Evolutionary conservation across 1,140 invertebrate genomes (phyloP).

Genomic region (Harpegnathos saltator): DNA sequence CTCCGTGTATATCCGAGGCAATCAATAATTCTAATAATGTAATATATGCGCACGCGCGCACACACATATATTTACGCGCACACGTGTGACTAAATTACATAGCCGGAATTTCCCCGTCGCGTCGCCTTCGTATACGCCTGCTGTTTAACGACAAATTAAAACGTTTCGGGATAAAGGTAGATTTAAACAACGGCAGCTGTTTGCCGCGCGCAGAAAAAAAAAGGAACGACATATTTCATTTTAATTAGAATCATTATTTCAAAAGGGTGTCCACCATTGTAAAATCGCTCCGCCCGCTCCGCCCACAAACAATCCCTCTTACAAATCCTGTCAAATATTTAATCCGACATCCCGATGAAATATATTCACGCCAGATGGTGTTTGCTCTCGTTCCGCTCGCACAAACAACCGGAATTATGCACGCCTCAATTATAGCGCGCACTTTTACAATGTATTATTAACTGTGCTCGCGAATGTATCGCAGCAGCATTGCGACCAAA

Average conservation of each 20-base stretch:
- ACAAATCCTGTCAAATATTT: conserved; percentile 59
- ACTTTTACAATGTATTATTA: conserved; percentile 49
- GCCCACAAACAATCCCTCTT: conserved; percentile 39
- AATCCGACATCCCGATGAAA: conserved; percentile 50
- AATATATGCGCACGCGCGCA: too few species aligned
- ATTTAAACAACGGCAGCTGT: background rate
- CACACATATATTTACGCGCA: too few species aligned
- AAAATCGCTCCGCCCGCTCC: conserved; percentile 27
- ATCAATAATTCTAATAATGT: conserved; percentile 2
- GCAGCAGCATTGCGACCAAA: background rate
- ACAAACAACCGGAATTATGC: conserved; percentile 32
- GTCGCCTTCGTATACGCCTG: background rate
- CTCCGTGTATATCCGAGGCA: background rate
- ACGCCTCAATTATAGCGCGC: conserved; percentile 15
- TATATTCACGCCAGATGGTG: conserved; percentile 55
- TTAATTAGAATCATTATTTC: conserved; percentile 50
- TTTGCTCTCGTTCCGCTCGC: conserved; percentile 39
- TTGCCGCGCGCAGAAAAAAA: background rate
- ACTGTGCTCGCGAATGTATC: background rate
- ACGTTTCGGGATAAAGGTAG: background rate
- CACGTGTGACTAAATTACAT: background rate
- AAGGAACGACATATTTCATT: conserved; percentile 18
- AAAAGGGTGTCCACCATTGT: conserved; percentile 15
- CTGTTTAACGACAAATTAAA: background rate
- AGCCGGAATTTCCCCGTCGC: background rate